Evolutionary conservation across 2,113 vertebrate species (phyloP).

Genomic region (Cavia porcellus): DNA sequence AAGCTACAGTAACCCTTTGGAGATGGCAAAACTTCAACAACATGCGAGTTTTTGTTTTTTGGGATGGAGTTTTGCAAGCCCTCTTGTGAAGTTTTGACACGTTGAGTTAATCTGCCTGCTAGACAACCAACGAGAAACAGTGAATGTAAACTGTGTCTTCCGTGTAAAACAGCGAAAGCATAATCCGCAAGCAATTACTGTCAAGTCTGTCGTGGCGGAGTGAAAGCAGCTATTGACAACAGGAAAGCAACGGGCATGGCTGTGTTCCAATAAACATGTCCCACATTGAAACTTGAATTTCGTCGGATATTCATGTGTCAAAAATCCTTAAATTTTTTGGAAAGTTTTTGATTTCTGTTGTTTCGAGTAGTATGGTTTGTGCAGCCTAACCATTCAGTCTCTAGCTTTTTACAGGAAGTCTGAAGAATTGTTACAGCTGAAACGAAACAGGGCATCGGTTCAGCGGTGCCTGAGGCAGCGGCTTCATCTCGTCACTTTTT

Average conservation of each 20-base stretch:
- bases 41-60: neutral
- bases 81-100: neutral
- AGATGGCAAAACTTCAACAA: neutral
- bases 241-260: neutral
- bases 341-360: neutral
- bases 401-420: neutral
- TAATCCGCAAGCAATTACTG: conserved; percentile 19
- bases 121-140: neutral
- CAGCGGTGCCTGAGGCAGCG: neutral
- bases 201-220: neutral
- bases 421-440: neutral
- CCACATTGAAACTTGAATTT: neutral
- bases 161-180: neutral
- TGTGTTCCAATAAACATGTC: neutral
- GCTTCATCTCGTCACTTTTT: neutral
- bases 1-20: neutral
- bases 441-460: neutral
- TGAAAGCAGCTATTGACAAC: neutral
- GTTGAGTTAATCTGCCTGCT: neutral
- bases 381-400: neutral
- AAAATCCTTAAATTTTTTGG: neutral
- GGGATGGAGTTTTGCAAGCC: neutral
- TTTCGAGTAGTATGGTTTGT: neutral
- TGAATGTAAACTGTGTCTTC: conserved; percentile 12
- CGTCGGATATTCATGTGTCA: neutral